Percentiles rank a stretch among this genome's conserved stretches.
Conservation (phyloP, 2,888 invertebrate species). For the Prosopocoilus inquinatus region DNA sequence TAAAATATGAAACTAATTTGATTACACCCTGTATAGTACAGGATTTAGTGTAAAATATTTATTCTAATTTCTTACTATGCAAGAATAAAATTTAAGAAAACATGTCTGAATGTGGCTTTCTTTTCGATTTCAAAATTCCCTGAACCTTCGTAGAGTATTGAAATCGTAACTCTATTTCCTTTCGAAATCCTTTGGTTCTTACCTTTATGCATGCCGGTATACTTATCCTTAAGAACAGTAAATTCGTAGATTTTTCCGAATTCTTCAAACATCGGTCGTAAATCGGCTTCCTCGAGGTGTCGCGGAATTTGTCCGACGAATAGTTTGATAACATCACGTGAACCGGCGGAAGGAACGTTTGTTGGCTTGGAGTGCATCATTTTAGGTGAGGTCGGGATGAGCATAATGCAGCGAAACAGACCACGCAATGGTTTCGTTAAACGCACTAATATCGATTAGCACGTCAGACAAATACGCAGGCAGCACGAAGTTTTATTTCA, state of each 20-base stretch:
- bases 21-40: no score
- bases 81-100: no score
- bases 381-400: conserved; percentile 48
- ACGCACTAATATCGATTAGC: conserved; percentile 29
- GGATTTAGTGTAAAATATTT: no score
- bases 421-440: conserved; percentile 20
- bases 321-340: conserved; percentile 68
- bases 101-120: no score
- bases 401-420: conserved; percentile 39
- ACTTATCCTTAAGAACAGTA: conserved; percentile 90
- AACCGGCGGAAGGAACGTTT: conserved; percentile 27
- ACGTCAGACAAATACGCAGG: conserved; percentile 26
- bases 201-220: conserved; percentile 96
- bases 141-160: no score
- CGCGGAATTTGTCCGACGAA: conserved; percentile 93
- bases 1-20: no score
- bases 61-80: no score
- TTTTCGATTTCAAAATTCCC: no score
- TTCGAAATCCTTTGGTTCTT: conserved; percentile 35
- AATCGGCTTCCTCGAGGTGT: conserved; percentile 82
- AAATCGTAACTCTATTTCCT: no score
- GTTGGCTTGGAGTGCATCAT: conserved; percentile 28
- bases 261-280: conserved; percentile 88
- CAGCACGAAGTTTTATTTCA: conserved; percentile 28
- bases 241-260: conserved; percentile 93